phyloP scores from a whole-genome alignment of 1,140 invertebrate species.

The Colletes latitarsis region DNA sequence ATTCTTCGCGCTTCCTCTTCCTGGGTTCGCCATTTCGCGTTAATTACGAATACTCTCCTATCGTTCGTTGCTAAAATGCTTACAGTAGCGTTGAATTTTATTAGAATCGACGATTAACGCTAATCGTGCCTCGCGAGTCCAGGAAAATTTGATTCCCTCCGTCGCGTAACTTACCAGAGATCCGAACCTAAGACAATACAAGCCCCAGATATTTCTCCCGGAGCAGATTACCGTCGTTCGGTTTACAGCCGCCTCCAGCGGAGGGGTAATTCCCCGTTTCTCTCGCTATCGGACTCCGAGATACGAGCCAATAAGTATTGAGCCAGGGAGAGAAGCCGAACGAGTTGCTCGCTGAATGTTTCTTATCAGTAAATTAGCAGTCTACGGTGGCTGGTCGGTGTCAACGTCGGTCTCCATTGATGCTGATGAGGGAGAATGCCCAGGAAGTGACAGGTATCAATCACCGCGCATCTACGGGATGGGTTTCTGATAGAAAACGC shows the following conservation, averaged over 20 bases:
- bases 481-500: constrained; percentile 62
- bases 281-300: constrained; percentile 62
- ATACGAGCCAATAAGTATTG: constrained; percentile 77
- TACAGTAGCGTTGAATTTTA: too few relatives aligned
- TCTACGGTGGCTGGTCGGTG: constrained; percentile 57
- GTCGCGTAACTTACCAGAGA: too few relatives aligned
- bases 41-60: too few relatives aligned
- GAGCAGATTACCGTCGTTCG: constrained; percentile 41
- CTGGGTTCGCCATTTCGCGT: not conserved
- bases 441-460: constrained; percentile 71
- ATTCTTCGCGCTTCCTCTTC: constrained; percentile 48
- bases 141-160: too few relatives aligned
- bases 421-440: constrained; percentile 73
- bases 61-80: too few relatives aligned
- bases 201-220: constrained; percentile 1
- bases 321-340: constrained; percentile 45
- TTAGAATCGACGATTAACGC: too few relatives aligned
- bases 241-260: constrained; percentile 13
- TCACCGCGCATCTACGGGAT: constrained; percentile 58
- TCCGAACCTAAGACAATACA: constrained; percentile 30
- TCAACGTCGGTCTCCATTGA: constrained; percentile 59
- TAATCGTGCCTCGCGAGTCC: too few relatives aligned
- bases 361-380: constrained; percentile 79
- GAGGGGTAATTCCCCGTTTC: constrained; percentile 59
- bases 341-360: constrained; percentile 67